Base-by-base conservation (phyloP, 2,888 invertebrate species). In the Epiblema foenella region DNA sequence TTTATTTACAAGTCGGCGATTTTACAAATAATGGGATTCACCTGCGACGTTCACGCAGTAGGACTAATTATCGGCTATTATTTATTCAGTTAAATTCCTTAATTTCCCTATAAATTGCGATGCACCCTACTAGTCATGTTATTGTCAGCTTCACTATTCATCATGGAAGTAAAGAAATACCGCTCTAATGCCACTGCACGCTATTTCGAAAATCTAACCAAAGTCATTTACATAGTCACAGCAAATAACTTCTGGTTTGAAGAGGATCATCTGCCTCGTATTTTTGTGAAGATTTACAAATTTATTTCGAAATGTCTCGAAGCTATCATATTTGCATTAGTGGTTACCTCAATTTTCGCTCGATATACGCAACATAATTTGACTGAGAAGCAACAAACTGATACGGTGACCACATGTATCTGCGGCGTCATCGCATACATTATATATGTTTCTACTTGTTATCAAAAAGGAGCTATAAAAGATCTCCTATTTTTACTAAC, bases 351-450 rank as follows among this genome's bases (percentile, higher is more conserved):
- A 24, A 29, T 60, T 11, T 56, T 60, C 2, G 24, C 72, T 11
- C 37, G 42, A 9, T 52, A 60, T 20, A 69, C 72, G 4, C 74
- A 74, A 33, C 37, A 69, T 7, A 39, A 68, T 12, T 58, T 72
- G 37, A 39, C 72, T 4, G 37, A 69, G 1, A 74, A 72, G 20
- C 68, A 74, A 39, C 37, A 0, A 1, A 18, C 57, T 15, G 72
- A 72, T 33, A n/a, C 37, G n/a, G 51, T 33, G 20, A 15, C 15
- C 63, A 0, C 63, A 62, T 58, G 20, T 18, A 9, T 12, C 58
- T 15, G 37, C 62, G 4, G 69, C 7, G 33, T 66, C 33, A 18
- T 3, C 11, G n/a, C n/a, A n/a, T n/a, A n/a, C n/a, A n/a, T n/a
- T n/a, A 39, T 66, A 12, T 42, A 62, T 33, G 63, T 12, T 1